Conservation (phyloP, 2,113 vertebrate genomes). For the Hypanus sabinus region DNA sequence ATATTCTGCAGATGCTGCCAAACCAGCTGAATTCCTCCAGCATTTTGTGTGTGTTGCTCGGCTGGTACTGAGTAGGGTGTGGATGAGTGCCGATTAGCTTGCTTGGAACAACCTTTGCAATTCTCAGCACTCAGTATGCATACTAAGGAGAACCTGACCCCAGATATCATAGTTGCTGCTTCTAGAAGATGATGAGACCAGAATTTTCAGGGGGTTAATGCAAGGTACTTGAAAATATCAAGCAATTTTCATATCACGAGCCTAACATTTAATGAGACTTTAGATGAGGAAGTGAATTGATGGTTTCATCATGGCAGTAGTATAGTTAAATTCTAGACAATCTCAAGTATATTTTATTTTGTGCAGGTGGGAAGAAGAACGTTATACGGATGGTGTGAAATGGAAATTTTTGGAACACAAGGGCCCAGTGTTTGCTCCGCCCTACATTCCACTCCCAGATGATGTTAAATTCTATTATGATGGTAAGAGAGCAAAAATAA, state of each 20-base stretch:
- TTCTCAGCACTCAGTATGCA: neutral
- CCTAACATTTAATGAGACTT: neutral
- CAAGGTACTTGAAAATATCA: neutral
- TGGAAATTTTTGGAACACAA: constrained; percentile 96
- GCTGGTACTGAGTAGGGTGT: neutral
- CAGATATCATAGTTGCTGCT: neutral
- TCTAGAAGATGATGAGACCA: neutral
- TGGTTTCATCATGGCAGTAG: neutral
- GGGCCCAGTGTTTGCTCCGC: constrained; percentile 88
- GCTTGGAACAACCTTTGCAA: neutral
- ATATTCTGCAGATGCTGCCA: no score
- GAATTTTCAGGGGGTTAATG: neutral
- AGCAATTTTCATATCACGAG: neutral
- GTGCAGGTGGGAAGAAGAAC: constrained; percentile 93
- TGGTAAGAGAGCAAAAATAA: constrained; percentile 61
- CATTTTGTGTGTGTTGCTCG: neutral
- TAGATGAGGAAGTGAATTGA: neutral
- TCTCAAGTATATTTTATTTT: constrained; percentile 23
- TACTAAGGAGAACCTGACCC: neutral
- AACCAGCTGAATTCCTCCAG: no score
- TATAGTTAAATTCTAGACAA: neutral
- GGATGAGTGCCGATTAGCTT: neutral
- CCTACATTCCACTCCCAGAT: constrained; percentile 81
- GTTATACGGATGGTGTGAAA: constrained; percentile 87
- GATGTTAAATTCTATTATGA: constrained; percentile 88